Conservation (phyloP, 1,140 invertebrate species). For the Meloidogyne exigua region DNA sequence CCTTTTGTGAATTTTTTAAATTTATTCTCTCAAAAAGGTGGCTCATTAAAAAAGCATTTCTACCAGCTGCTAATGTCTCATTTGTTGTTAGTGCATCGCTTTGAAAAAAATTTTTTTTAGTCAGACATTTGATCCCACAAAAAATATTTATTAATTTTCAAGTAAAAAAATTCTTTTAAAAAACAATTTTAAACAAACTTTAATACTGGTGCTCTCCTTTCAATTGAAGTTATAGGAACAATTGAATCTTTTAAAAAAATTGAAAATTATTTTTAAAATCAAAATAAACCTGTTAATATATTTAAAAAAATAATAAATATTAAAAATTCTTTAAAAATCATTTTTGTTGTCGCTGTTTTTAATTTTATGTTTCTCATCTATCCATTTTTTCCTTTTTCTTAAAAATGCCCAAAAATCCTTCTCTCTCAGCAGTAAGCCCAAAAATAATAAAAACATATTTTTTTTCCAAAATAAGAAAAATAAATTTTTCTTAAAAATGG, state of each 20-base stretch:
- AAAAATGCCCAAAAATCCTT: too few species aligned
- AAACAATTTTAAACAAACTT: not conserved
- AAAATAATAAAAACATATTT: too few species aligned
- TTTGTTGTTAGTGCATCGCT: conserved; percentile 11
- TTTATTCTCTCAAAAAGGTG: conserved; percentile 6
- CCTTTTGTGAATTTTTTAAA: conserved; percentile 1
- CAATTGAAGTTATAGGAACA: not conserved
- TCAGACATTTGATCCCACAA: too few species aligned
- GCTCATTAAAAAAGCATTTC: conserved; percentile 13
- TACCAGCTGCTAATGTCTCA: conserved; percentile 10
- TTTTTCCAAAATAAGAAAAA: too few species aligned
- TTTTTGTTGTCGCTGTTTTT: too few species aligned
- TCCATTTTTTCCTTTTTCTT: too few species aligned
- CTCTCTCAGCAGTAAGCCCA: too few species aligned
- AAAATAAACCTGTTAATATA: not conserved
- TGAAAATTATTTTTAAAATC: not conserved
- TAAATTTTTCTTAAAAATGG: too few species aligned
- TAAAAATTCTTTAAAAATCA: too few species aligned
- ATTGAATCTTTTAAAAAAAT: not conserved
- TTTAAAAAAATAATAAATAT: too few species aligned
- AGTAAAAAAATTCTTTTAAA: not conserved
- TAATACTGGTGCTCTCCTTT: conserved; percentile 1
- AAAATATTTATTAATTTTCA: not conserved
- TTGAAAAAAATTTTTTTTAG: not conserved
- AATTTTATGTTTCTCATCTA: too few species aligned